Percentiles rank a stretch among this genome's conserved stretches.
Evolutionary conservation across 2,888 invertebrate species (phyloP).

Genomic region (Reticulitermes lucifugus): DNA sequence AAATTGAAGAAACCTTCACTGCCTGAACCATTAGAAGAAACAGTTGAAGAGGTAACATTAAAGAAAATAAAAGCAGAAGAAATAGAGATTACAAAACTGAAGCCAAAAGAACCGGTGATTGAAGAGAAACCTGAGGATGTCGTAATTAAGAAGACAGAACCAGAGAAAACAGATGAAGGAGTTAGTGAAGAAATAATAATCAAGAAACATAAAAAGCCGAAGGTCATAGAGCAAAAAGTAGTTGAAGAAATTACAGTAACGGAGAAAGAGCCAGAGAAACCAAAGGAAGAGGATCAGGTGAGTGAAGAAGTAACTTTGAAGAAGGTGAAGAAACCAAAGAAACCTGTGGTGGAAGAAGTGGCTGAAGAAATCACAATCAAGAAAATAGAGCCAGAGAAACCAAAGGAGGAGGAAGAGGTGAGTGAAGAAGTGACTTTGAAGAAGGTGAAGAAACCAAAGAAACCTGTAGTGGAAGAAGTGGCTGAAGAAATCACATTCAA

Average conservation of each 20-base stretch:
- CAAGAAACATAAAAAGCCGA: conserved; percentile 49
- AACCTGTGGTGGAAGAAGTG: conserved; percentile 56
- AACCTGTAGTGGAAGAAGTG: conserved; percentile 68
- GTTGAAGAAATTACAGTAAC: conserved; percentile 41
- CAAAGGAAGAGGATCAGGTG: conserved; percentile 55
- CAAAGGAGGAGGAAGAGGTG: conserved; percentile 49
- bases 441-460: conserved; percentile 60
- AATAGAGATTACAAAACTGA: conserved; percentile 76
- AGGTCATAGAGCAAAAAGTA: conserved; percentile 45
- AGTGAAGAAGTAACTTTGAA: conserved; percentile 68
- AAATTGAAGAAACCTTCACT: conserved; percentile 54
- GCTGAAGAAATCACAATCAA: conserved; percentile 62
- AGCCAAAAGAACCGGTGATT: conserved; percentile 60
- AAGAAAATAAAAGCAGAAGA: conserved; percentile 67
- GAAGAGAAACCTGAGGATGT: conserved; percentile 69
- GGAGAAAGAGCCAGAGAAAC: conserved; percentile 38
- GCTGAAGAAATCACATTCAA: conserved; percentile 78
- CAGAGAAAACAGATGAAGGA: conserved; percentile 55
- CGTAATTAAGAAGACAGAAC: conserved; percentile 78
- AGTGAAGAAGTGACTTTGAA: conserved; percentile 66
- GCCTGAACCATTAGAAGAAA: conserved; percentile 51
- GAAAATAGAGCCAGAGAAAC: conserved; percentile 62
- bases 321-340: conserved; percentile 62
- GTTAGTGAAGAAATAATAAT: conserved; percentile 56
- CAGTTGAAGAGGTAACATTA: conserved; percentile 64